These are phyloP conservation scores for Cheirogaleus medius DNA, from an alignment of 2,113 vertebrate species.

Conservation along the genomic window DNA sequence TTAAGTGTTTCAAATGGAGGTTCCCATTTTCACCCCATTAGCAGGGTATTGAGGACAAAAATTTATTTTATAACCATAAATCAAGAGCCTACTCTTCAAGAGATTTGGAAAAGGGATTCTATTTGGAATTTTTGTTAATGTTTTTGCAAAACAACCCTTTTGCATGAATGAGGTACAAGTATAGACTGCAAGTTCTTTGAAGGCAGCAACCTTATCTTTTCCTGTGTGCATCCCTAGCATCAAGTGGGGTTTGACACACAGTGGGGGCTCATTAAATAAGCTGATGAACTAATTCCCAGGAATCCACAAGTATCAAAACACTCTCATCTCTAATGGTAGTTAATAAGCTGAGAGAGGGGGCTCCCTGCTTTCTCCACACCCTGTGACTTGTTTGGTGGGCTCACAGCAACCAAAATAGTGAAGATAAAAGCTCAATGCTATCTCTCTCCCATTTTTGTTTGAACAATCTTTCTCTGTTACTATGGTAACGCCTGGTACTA, in stretches of 20 bases:
- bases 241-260: background rate
- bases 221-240: background rate
- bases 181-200: background rate
- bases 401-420: background rate
- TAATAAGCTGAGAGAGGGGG: background rate
- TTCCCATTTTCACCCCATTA: background rate
- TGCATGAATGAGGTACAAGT: background rate
- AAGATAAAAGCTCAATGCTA: conserved; percentile 37
- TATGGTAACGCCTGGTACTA: conserved; percentile 65
- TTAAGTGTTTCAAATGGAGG: background rate
- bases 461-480: conserved; percentile 67
- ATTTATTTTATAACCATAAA: background rate
- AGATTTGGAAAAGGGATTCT: background rate
- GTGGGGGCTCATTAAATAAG: background rate
- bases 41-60: background rate
- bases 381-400: background rate
- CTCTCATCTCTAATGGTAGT: background rate
- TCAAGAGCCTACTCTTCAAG: background rate
- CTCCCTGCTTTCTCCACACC: background rate
- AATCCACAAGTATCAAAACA: background rate
- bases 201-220: background rate
- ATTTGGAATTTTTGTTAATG: background rate
- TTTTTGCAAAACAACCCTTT: background rate
- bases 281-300: background rate
- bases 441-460: conserved; percentile 46